phyloP scores from a whole-genome alignment of 2,113 vertebrate species.

The Grammomys surdaster region DNA sequence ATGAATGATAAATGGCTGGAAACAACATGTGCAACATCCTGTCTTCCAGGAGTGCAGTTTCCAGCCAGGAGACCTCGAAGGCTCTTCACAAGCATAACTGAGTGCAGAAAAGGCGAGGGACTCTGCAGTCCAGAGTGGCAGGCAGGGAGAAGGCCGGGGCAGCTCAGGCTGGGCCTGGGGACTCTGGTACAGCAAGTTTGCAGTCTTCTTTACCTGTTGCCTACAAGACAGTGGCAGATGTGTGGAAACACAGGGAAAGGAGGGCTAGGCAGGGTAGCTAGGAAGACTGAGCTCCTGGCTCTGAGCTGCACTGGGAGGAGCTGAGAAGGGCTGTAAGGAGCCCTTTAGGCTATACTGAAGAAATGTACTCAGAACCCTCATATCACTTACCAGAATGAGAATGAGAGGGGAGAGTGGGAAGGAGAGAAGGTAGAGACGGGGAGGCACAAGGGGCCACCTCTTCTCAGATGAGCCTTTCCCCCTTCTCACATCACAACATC shows the following conservation, averaged over 20 bases:
- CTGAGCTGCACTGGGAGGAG: neutral
- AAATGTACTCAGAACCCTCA: neutral
- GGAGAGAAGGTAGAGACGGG: neutral
- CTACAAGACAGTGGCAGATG: neutral
- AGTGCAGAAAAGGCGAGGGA: neutral
- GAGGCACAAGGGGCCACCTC: neutral
- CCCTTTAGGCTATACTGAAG: neutral
- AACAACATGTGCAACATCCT: slow-evolving; percentile 58
- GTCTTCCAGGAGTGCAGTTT: slow-evolving; percentile 41
- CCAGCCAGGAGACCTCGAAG: neutral
- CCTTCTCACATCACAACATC: neutral
- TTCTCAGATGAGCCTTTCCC: neutral
- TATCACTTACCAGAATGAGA: neutral
- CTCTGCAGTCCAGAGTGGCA: neutral
- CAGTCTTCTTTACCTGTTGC: neutral
- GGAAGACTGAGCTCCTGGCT: neutral
- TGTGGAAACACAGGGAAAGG: neutral
- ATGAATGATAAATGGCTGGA: slow-evolving; percentile 66
- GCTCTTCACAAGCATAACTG: neutral
- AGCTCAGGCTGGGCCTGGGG: neutral
- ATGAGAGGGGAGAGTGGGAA: neutral
- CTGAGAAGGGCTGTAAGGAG: neutral
- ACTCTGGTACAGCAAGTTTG: neutral
- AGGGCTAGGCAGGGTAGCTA: neutral
- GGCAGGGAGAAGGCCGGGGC: neutral